phyloP scores from a whole-genome alignment of 2,113 vertebrate species.

The Ailurus styani region DNA sequence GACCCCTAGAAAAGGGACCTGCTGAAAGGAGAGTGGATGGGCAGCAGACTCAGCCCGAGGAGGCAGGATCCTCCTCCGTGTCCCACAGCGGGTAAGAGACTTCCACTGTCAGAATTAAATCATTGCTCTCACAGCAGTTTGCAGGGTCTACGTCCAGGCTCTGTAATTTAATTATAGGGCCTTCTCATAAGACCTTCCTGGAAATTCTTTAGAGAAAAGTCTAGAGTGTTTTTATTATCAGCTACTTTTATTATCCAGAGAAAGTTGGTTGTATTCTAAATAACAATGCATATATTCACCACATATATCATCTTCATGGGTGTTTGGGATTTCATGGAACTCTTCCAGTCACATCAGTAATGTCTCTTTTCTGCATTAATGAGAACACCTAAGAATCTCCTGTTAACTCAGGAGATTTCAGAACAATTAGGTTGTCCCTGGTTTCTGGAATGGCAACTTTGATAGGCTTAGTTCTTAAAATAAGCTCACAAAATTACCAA shows the following conservation, averaged over 20 bases:
- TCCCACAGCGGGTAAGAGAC: conserved; percentile 83
- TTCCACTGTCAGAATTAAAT: not conserved
- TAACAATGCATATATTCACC: not conserved
- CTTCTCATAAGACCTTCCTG: not conserved
- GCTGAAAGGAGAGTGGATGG: conserved; percentile 83
- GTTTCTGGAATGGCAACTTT: not conserved
- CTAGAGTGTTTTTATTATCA: not conserved
- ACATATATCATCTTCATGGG: not conserved
- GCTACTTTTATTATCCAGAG: not conserved
- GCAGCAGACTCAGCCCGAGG: conserved; percentile 84
- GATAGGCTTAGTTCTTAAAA: not conserved
- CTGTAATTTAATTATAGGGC: not conserved
- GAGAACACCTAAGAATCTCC: not conserved
- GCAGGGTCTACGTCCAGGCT: not conserved
- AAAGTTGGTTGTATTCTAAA: not conserved
- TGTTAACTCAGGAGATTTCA: not conserved
- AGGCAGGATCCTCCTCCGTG: conserved; percentile 84
- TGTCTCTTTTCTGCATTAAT: not conserved
- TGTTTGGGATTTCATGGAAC: not conserved
- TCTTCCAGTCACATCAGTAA: not conserved
- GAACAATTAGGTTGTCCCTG: not conserved
- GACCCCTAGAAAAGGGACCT: conserved; percentile 78
- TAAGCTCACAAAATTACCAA: not conserved
- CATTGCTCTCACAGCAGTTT: not conserved
- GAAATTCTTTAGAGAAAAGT: not conserved